phyloP scores from a whole-genome alignment of 2,888 invertebrate genomes.

The Eristalis arbustorum region DNA sequence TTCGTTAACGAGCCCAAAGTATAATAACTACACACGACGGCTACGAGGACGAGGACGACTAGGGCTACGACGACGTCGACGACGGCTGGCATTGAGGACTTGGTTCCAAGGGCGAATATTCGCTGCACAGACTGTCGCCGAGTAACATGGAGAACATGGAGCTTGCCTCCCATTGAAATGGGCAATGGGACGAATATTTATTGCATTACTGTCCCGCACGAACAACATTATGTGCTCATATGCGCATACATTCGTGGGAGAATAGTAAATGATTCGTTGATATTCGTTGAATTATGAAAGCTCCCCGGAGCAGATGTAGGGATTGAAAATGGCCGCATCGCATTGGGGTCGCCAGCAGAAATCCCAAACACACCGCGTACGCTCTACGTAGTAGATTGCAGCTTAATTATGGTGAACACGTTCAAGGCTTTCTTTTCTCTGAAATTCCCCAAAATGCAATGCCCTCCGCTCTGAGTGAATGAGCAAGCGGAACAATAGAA shows the following conservation, averaged over 20 bases:
- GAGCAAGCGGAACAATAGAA: conserved; percentile 38
- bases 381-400: conserved; percentile 1
- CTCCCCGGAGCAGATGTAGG: neutral
- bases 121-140: neutral
- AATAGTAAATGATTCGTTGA: neutral
- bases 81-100: neutral
- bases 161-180: conserved; percentile 1
- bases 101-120: neutral
- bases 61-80: neutral
- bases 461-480: neutral
- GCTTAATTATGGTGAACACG: conserved; percentile 42
- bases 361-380: neutral
- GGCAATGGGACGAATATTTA: conserved; percentile 46
- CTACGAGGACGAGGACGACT: neutral
- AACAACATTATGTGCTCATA: neutral
- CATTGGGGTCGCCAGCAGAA: neutral
- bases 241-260: neutral
- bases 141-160: neutral
- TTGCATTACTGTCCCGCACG: conserved; percentile 24
- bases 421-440: conserved; percentile 6
- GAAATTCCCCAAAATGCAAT: conserved; percentile 38
- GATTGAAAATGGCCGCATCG: neutral
- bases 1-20: neutral
- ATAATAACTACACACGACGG: neutral
- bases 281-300: neutral